Conservation (phyloP, 1,140 invertebrate species). For the Danaus melanippus region DNA sequence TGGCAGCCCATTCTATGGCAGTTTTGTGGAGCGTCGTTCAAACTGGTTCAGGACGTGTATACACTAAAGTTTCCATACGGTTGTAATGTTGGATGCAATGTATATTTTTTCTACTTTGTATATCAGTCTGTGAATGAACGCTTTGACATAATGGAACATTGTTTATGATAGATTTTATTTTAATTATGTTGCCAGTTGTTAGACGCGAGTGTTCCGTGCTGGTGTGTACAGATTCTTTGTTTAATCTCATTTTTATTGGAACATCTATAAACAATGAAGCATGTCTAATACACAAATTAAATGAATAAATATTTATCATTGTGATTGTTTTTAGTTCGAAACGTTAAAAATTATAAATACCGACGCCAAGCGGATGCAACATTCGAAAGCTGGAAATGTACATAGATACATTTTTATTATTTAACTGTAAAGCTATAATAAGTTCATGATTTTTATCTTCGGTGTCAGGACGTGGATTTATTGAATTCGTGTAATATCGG, state of each 20-base stretch:
- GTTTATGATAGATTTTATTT: slow-evolving; percentile 40
- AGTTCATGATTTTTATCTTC: slow-evolving; percentile 26
- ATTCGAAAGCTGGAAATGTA: slow-evolving; percentile 24
- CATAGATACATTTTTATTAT: slow-evolving; percentile 17
- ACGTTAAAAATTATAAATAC: slow-evolving; percentile 17
- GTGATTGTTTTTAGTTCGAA: not conserved
- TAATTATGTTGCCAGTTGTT: slow-evolving; percentile 52
- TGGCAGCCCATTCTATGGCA: slow-evolving; percentile 11
- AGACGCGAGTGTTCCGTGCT: slow-evolving; percentile 39
- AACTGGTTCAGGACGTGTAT: slow-evolving; percentile 8
- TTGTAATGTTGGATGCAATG: slow-evolving; percentile 49
- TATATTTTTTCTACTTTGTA: slow-evolving; percentile 70
- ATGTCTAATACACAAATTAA: slow-evolving; percentile 4
- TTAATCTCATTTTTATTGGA: slow-evolving; percentile 3
- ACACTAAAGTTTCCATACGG: slow-evolving; percentile 21
- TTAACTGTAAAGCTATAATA: slow-evolving; percentile 4
- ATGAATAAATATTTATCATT: slow-evolving; percentile 1
- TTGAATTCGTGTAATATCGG: slow-evolving; percentile 41
- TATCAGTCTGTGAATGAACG: slow-evolving; percentile 47
- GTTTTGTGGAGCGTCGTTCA: slow-evolving; percentile 10
- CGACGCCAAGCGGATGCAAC: slow-evolving; percentile 34
- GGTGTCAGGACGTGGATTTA: slow-evolving; percentile 34
- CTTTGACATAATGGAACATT: slow-evolving; percentile 26
- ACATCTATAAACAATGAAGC: slow-evolving; percentile 1
- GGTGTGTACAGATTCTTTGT: slow-evolving; percentile 25